These are phyloP conservation scores for Pseudorhiza aurosa DNA, from an alignment of 30 jellyfish, hydroid and myxozoan genomes.

Conservation along the genomic window DNA sequence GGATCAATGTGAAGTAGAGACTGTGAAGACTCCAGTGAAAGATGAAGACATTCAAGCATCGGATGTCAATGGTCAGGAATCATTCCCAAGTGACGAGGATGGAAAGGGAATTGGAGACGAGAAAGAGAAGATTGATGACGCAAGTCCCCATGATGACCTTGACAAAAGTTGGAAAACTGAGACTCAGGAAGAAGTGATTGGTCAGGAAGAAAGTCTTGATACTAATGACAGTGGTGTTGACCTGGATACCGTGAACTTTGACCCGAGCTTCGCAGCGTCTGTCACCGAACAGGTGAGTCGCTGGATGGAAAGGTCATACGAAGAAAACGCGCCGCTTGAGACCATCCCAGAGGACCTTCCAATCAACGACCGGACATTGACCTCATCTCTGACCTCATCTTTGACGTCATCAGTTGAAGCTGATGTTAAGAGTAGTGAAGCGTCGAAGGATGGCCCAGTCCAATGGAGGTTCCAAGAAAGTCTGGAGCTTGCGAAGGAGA, in stretches of 20 bases:
- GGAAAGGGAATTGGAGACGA: not conserved
- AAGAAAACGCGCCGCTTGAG: conserved; percentile 17
- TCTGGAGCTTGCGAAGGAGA: conserved; percentile 72
- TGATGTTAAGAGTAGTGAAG: not conserved
- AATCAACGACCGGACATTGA: not conserved
- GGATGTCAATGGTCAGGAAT: not conserved
- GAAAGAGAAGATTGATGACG: not conserved
- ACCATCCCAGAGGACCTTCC: conserved; percentile 12
- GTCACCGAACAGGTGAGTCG: conserved; percentile 39
- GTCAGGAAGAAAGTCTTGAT: conserved; percentile 7
- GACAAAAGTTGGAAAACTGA: not conserved
- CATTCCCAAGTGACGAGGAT: not conserved
- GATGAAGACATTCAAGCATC: not conserved
- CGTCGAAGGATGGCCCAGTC: not conserved
- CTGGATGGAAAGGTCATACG: conserved; percentile 56
- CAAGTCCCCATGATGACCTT: not conserved
- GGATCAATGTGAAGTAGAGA: not conserved
- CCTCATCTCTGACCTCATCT: not conserved
- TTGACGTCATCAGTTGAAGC: not conserved
- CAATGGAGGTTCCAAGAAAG: conserved; percentile 38
- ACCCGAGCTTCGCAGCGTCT: conserved; percentile 5
- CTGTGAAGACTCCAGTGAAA: too few species aligned
- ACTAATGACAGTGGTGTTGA: conserved; percentile 37
- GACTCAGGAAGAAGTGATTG: not conserved
- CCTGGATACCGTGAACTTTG: not conserved